Conservation (phyloP, 1,140 invertebrate species). For the Helicoverpa zea region DNA sequence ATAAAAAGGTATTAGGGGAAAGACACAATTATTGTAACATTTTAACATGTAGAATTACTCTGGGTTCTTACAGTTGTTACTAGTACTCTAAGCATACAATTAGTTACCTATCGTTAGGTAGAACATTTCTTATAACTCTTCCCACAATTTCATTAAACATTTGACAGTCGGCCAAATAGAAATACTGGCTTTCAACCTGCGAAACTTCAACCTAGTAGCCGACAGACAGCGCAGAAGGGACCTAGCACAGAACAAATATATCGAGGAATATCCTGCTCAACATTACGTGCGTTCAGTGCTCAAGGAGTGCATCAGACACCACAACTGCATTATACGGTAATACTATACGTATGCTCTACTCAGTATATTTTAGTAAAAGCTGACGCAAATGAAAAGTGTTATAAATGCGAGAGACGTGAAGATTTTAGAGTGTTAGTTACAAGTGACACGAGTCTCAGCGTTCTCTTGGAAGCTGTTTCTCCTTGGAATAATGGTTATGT, state of each 20-base stretch:
- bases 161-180: constrained; percentile 83
- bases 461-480: constrained; percentile 15
- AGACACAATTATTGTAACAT: too few species aligned
- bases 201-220: constrained; percentile 76
- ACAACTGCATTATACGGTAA: constrained; percentile 81
- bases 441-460: not conserved
- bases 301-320: constrained; percentile 78
- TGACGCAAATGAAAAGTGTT: constrained; percentile 23
- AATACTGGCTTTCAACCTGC: constrained; percentile 80
- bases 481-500: not conserved
- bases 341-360: constrained; percentile 26
- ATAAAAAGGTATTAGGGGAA: too few species aligned
- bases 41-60: too few species aligned
- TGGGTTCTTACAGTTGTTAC: too few species aligned
- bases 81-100: not conserved
- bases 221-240: constrained; percentile 66
- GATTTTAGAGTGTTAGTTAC: constrained; percentile 8
- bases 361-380: constrained; percentile 16
- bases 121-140: too few species aligned
- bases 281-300: constrained; percentile 66
- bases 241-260: constrained; percentile 50
- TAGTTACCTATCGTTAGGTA: too few species aligned
- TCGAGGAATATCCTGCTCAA: constrained; percentile 45
- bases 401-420: constrained; percentile 24
- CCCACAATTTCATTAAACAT: not conserved